Base-by-base conservation (phyloP, 2,797 vertebrate genomes). In the Sebastes hubbsi region DNA sequence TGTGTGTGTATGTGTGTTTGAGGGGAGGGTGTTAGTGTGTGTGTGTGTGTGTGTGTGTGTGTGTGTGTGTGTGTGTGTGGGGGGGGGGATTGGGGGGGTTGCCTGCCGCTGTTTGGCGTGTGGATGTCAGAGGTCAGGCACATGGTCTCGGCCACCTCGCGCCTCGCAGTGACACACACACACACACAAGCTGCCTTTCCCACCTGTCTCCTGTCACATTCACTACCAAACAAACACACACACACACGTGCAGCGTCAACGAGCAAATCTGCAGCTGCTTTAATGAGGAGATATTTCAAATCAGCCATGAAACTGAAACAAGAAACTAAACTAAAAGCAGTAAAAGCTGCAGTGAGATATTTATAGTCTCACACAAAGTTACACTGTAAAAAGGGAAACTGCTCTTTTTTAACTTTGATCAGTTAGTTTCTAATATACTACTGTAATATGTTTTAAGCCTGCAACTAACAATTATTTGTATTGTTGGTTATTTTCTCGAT, bases 41-140 rank as follows among this genome's bases (percentile, higher is more conserved):
- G 6, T 88, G 86, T 83, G 85, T 87, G 87, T 77, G 79, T 71
- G 81, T 25, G 25, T 25, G 25, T 25, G n/a, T n/a, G n/a, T n/a
- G n/a, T n/a, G n/a, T n/a, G n/a, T n/a, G n/a, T n/a, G n/a, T n/a
- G 24, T 25, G 24, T 25, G 4, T 24, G 24, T 24, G 3, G 1
- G 25, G 9, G 20, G 32, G 85, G 87, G 85, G 74, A 75, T 81
- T 25, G 25, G 3, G 25, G 3, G 25, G 25, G 25, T 34, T 5
- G 58, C 34, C 52, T 6, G n/a, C 62, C n/a, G 34, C 84, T 80
- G 86, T 81, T 93, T 90, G 91, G 91, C 90, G 91, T 92, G 92
- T 94, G 93, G 92, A 91, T 87, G 94, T 95, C 94, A 95, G 61
- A 94, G 95, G 94, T 95, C 95, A 94, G 89, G 81, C 92, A 89